These are phyloP conservation scores for Clitarchus hookeri DNA, from an alignment of 2,888 invertebrate genomes.

Conservation along the genomic window DNA sequence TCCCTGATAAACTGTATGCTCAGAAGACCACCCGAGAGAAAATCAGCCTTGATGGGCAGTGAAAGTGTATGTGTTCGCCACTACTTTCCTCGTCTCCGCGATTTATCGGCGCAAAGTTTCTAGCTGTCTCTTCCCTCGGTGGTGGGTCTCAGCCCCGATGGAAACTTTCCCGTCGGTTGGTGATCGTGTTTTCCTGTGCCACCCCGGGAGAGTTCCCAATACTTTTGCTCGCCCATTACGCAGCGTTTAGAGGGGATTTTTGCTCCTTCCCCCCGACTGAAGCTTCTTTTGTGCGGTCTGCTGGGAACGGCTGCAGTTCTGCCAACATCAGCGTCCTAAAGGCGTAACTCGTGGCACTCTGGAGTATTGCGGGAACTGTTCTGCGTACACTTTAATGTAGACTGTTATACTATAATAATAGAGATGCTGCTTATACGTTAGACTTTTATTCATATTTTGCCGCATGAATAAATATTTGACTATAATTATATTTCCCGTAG, in stretches of 20 bases:
- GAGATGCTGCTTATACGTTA: no score
- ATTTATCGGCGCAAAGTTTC: not conserved
- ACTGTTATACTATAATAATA: no score
- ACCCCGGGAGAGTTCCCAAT: not conserved
- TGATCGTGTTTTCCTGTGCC: not conserved
- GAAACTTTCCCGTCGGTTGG: not conserved
- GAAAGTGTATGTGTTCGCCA: not conserved
- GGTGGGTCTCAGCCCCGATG: not conserved
- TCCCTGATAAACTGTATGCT: not conserved
- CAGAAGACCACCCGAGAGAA: not conserved
- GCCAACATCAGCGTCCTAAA: no score
- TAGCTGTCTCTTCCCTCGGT: not conserved
- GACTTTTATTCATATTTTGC: no score
- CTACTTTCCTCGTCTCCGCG: not conserved
- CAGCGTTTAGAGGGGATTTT: not conserved
- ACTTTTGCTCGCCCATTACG: slow-evolving; percentile 10
- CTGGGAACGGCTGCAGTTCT: not conserved
- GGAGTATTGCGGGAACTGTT: no score
- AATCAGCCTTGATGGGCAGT: not conserved
- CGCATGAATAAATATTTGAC: no score
- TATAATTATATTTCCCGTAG: no score
- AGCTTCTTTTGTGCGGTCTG: not conserved
- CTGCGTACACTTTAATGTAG: no score
- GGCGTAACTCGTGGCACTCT: no score
- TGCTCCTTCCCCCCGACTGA: not conserved